Evolutionary conservation across 2,888 invertebrate genomes (phyloP).

Genomic region (Cyclophora punctaria): DNA sequence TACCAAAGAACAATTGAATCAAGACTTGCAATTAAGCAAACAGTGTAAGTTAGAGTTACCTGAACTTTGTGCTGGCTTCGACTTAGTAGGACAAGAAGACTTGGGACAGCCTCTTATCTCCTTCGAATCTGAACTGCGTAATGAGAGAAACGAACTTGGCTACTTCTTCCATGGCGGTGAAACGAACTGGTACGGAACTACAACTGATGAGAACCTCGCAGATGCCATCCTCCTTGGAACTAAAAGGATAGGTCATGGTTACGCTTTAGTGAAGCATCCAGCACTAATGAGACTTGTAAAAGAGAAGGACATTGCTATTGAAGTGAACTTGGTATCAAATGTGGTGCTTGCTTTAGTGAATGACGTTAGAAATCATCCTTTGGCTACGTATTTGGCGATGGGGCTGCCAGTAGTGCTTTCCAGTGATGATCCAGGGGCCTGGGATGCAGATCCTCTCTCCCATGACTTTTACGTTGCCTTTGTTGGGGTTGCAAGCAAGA

Average conservation of each 20-base stretch:
- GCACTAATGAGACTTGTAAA: slow-evolving; percentile 72
- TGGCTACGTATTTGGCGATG: slow-evolving; percentile 77
- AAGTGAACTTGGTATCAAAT: slow-evolving; percentile 88
- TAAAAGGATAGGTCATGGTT: slow-evolving; percentile 87
- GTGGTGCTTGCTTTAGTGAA: slow-evolving; percentile 80
- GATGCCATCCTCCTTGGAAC: slow-evolving; percentile 85
- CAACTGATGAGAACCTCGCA: slow-evolving; percentile 82
- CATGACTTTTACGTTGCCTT: slow-evolving; percentile 88
- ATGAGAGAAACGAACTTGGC: slow-evolving; percentile 68
- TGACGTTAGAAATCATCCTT: slow-evolving; percentile 87
- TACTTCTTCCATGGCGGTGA: slow-evolving; percentile 88
- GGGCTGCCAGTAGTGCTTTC: slow-evolving; percentile 84
- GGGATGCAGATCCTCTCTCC: slow-evolving; percentile 83
- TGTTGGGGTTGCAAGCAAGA: slow-evolving; percentile 81
- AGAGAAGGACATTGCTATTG: slow-evolving; percentile 79
- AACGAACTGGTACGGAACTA: slow-evolving; percentile 81
- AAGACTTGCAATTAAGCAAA: slow-evolving; percentile 47
- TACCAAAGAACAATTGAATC: slow-evolving; percentile 45
- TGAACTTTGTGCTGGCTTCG: slow-evolving; percentile 83
- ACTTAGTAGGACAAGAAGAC: slow-evolving; percentile 89
- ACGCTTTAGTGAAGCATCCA: slow-evolving; percentile 83
- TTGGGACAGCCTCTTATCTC: slow-evolving; percentile 77
- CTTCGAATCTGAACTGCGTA: slow-evolving; percentile 72
- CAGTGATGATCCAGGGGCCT: slow-evolving; percentile 86
- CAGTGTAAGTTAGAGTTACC: slow-evolving; percentile 72